phyloP scores from a whole-genome alignment of 2,888 invertebrate species.

The Clanis bilineata region DNA sequence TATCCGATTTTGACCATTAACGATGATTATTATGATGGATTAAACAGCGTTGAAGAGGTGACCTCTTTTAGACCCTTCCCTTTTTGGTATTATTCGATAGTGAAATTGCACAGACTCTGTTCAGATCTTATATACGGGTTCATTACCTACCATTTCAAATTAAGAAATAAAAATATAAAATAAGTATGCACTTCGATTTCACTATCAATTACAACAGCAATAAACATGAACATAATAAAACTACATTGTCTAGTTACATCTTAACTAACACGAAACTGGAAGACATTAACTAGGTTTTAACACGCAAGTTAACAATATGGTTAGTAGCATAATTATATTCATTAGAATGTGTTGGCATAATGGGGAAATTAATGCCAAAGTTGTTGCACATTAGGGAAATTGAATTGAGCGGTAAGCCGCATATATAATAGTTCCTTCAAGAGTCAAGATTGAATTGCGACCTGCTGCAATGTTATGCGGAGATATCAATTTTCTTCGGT shows the following conservation, averaged over 20 bases:
- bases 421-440: not conserved
- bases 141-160: not conserved
- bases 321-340: not conserved
- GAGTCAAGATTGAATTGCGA: conserved; percentile 6
- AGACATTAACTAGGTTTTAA: not conserved
- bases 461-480: not conserved
- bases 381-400: conserved; percentile 1
- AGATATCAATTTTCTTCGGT: not conserved
- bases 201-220: not conserved
- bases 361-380: conserved; percentile 7
- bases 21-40: too few species aligned
- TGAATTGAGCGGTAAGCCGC: conserved; percentile 9
- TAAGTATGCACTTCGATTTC: not conserved
- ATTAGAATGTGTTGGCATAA: not conserved
- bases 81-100: too few species aligned
- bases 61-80: too few species aligned
- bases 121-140: too few species aligned
- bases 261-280: not conserved
- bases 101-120: too few species aligned
- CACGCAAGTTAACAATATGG: not conserved
- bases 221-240: not conserved
- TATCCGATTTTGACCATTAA: too few species aligned
- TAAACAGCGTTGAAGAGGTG: too few species aligned
- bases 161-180: not conserved
- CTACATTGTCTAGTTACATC: not conserved